Evolutionary conservation across 2,888 invertebrate genomes (phyloP), one percentile per base, ranked within the genome.

Genomic region (Temnothorax ravouxi): DNA sequence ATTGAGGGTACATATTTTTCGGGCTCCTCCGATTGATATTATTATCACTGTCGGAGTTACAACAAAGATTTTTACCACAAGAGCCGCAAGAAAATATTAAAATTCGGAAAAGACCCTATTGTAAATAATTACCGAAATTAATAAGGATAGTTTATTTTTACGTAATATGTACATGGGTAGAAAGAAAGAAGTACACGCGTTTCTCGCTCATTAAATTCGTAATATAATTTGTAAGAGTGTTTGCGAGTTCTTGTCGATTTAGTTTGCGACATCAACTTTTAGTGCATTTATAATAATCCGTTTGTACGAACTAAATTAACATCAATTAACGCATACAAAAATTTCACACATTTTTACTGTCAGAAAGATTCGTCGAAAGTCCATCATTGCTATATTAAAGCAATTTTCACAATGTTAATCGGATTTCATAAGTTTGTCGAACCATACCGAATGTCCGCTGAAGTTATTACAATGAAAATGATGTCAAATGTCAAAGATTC

Each of bases 371-470:
- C 9, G 11, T 11, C 6, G 3, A 54, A 34, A 15, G 9, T 15
- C 15, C 4, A 15, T 34, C 15, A 3, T 9, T 21, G 34, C 15
- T 18, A 4, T 66, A 15, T 5, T n/a, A n/a, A n/a, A n/a, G n/a
- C 21, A 79, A 79, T 71, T 71, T n/a, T 56, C 1, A 6, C 6
- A 4, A 71, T 8, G 6, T 11, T 56, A 44, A 56, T 79, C 8
- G 5, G 8, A 56, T 44, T 56, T 59, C 11, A 21, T 47, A 38
- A 71, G 11, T 25, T 44, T 44, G 25, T 44, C 9, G 15, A 66
- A 66, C 1, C 18, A 18, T 38, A 38, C 21, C 29, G 44, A 47
- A 44, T 34, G 9, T 56, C 34, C 1, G 11, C 2, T 47, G 13
- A 71, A 56, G 21, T 52, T 29, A 59, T 59, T 54, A 77, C 4